phyloP scores from a whole-genome alignment of 2,888 invertebrate species.

The Stenoptilia bipunctidactyla region DNA sequence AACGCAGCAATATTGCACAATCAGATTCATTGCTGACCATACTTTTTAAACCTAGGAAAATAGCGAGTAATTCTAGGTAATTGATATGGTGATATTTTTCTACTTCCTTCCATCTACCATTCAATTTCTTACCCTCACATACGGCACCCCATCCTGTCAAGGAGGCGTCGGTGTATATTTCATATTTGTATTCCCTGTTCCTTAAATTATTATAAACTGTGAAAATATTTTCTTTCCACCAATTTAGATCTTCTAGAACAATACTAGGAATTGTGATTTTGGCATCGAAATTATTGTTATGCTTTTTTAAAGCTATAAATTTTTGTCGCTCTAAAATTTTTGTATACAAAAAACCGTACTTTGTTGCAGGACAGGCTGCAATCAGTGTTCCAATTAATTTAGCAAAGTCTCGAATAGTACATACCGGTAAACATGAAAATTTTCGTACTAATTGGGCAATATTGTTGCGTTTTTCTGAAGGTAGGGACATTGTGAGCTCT shows the following conservation, averaged over 20 bases:
- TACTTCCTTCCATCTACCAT: conserved; percentile 1
- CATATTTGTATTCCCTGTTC: conserved; percentile 3
- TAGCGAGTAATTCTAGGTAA: conserved; percentile 1
- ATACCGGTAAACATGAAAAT: conserved; percentile 1
- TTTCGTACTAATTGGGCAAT: conserved; percentile 6
- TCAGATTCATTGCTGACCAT: background rate
- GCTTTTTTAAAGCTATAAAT: background rate
- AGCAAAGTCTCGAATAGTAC: conserved; percentile 10
- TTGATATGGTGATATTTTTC: conserved; percentile 1
- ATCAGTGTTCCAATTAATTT: conserved; percentile 11
- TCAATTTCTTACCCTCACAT: background rate
- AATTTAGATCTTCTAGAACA: conserved; percentile 6
- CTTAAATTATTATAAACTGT: background rate
- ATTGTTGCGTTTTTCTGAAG: conserved; percentile 9
- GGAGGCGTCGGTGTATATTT: conserved; percentile 9
- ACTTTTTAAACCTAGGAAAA: background rate
- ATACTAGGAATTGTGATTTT: conserved; percentile 2
- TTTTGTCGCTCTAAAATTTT: conserved; percentile 8
- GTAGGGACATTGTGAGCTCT: conserved; percentile 7
- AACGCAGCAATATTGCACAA: background rate
- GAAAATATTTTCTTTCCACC: conserved; percentile 10
- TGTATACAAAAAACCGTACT: conserved; percentile 12
- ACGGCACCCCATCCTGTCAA: conserved; percentile 8
- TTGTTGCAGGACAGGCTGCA: conserved; percentile 10
- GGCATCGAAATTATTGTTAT: conserved; percentile 3